Evolutionary conservation across 2,113 vertebrate genomes (phyloP).

Genomic region (Amphilophus citrinellus): DNA sequence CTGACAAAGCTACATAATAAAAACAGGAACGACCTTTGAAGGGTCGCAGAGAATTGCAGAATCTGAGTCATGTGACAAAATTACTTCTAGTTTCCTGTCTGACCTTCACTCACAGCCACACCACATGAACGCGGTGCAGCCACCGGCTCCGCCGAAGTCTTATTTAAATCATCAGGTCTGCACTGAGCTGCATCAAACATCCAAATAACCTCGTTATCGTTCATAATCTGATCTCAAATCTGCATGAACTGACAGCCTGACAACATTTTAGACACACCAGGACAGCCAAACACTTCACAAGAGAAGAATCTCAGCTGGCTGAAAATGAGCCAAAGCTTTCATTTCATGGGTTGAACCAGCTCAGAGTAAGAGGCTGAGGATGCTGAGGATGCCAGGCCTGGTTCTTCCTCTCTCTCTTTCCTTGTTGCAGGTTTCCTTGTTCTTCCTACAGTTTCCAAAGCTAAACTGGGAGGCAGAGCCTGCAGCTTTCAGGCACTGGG

Average conservation of each 20-base stretch:
- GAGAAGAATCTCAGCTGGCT: neutral
- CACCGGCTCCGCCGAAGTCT: neutral
- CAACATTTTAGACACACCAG: neutral
- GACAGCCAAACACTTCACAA: neutral
- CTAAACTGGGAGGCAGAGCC: neutral
- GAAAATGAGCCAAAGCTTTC: neutral
- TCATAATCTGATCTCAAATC: neutral
- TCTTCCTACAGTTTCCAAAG: neutral
- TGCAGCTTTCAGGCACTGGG: neutral
- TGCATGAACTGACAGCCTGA: neutral
- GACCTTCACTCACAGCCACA: neutral
- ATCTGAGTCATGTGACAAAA: neutral
- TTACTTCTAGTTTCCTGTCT: neutral
- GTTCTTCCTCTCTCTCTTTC: no score
- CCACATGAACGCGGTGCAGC: neutral
- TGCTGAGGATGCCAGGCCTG: neutral
- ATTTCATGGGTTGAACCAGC: neutral
- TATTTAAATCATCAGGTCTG: neutral
- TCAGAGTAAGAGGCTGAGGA: no score
- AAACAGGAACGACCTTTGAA: neutral
- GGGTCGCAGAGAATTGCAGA: fast-evolving
- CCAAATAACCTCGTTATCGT: neutral
- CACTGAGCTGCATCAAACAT: neutral
- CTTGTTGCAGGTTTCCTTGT: no score
- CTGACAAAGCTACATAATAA: neutral